Evolutionary conservation across 2,888 invertebrate species (phyloP).

Genomic region (Lathronympha strigana): DNA sequence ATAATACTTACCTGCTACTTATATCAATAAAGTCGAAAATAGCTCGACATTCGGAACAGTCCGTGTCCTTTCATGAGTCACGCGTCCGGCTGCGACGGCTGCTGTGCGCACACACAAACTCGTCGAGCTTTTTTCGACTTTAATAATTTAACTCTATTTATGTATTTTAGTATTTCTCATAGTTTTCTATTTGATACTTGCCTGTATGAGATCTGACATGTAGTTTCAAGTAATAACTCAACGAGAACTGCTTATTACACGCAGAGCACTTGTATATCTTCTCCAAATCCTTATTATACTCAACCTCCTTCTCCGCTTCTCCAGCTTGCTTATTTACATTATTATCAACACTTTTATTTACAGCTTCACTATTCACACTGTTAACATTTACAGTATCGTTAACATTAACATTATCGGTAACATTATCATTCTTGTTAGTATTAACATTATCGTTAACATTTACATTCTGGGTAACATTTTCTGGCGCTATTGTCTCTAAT

Average conservation of each 20-base stretch:
- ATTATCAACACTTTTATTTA: slow-evolving; percentile 42
- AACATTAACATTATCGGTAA: background rate
- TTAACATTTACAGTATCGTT: slow-evolving; percentile 15
- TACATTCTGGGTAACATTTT: background rate
- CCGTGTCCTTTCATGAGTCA: no score
- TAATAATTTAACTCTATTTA: no score
- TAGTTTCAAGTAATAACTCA: slow-evolving; percentile 75
- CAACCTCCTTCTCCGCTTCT: slow-evolving; percentile 28
- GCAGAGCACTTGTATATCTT: slow-evolving; percentile 78
- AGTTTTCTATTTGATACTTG: no score
- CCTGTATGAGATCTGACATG: slow-evolving; percentile 79
- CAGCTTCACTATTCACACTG: slow-evolving; percentile 34
- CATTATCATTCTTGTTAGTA: background rate
- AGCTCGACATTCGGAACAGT: no score
- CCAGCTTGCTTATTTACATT: slow-evolving; percentile 42
- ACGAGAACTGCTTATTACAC: slow-evolving; percentile 71
- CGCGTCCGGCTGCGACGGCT: no score
- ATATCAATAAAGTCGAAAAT: no score
- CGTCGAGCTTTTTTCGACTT: no score
- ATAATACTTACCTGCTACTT: no score
- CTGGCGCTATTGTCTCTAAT: background rate
- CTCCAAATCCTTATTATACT: slow-evolving; percentile 54
- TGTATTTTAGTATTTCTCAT: no score
- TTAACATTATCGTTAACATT: slow-evolving; percentile 18
- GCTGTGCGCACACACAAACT: no score